A percentile compares a stretch with the other conserved stretches of the same genome.
Conservation (phyloP, 1,140 invertebrate genomes). For the Habropoda laboriosa region DNA sequence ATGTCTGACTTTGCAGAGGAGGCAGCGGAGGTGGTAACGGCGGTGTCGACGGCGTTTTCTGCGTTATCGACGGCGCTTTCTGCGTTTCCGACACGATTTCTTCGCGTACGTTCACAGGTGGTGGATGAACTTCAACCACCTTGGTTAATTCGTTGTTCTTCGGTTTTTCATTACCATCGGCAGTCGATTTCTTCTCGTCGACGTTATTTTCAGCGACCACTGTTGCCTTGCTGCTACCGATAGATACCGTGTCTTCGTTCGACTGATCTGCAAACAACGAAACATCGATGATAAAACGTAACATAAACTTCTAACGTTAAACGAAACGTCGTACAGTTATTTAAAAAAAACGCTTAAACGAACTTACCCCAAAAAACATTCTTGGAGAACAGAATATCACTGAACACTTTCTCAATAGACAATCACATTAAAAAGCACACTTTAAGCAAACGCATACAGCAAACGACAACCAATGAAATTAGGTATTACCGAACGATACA, state of each 20-base stretch:
- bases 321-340: neutral
- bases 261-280: slow-evolving; percentile 11
- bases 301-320: too few species aligned
- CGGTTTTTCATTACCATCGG: neutral
- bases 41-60: neutral
- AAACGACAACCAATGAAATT: neutral
- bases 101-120: slow-evolving; percentile 2
- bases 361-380: slow-evolving; percentile 34
- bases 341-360: neutral
- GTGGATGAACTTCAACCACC: slow-evolving; percentile 27
- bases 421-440: slow-evolving; percentile 38
- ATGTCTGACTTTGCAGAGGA: slow-evolving; percentile 38
- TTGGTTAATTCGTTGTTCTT: neutral
- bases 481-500: too few species aligned
- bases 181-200: too few species aligned
- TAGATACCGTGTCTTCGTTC: neutral
- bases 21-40: slow-evolving; percentile 60
- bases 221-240: too few species aligned
- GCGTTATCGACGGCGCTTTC: neutral
- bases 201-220: neutral
- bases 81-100: neutral
- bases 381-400: neutral
- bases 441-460: slow-evolving; percentile 19
- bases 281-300: neutral
- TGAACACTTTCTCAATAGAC: slow-evolving; percentile 16